Evolutionary conservation across 2,113 vertebrate species (phyloP).

Genomic region (Athene noctua): DNA sequence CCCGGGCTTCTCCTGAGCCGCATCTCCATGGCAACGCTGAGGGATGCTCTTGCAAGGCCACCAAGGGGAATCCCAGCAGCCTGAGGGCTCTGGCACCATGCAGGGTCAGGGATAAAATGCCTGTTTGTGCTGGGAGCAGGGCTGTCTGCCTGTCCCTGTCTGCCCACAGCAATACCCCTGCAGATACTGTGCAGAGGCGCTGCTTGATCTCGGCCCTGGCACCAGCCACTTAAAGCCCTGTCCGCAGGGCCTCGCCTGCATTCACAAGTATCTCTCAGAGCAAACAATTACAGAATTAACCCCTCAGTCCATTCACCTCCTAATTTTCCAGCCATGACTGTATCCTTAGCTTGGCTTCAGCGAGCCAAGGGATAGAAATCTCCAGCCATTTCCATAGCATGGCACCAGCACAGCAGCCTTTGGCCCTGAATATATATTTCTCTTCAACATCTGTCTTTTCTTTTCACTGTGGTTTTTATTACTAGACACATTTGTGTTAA

Average conservation of each 20-base stretch:
- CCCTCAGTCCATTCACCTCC: background rate
- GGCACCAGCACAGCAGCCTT: background rate
- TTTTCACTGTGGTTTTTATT: background rate
- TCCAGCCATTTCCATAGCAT: background rate
- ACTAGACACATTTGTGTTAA: background rate
- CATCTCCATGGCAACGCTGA: conserved; percentile 5
- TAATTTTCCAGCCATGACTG: background rate
- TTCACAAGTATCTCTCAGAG: background rate
- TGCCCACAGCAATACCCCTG: background rate
- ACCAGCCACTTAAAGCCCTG: background rate
- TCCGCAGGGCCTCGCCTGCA: rapidly evolving
- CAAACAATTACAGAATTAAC: conserved; percentile 15
- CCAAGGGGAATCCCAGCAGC: background rate
- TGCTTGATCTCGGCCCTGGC: background rate
- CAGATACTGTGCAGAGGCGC: background rate
- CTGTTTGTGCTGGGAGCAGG: background rate
- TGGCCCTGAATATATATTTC: background rate
- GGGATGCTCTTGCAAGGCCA: background rate
- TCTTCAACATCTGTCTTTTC: background rate
- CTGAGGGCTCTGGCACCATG: background rate
- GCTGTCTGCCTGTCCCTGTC: background rate
- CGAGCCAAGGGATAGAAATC: background rate
- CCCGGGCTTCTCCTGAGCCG: background rate
- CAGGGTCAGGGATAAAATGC: background rate
- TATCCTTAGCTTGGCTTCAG: background rate